Base-by-base conservation (phyloP, 2,797 vertebrate species). In the Crypturellus tataupa region DNA sequence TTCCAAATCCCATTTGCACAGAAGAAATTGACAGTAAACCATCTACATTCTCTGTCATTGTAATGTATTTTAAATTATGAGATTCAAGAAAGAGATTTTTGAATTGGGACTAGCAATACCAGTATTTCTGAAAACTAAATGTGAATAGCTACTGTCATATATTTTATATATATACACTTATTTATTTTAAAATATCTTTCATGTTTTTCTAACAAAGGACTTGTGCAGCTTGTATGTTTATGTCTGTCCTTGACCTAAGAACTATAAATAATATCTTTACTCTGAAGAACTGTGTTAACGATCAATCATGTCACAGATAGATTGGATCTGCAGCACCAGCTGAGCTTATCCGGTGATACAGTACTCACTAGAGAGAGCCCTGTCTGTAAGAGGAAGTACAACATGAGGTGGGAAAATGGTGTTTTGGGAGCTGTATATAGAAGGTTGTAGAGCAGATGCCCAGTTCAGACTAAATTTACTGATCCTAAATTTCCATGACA, bases 391-490 rank as follows among this genome's bases (percentile, higher is more conserved):
- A 53, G 46, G 14, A 35, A 58, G 68, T 19, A n/a, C 51, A 46
- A 58, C 46, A 17, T 7, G 56, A 76, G 77, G 42, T 27, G 40
- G 15, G 63, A 39, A 64, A 70, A n/a, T 51, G 46, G 4, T 70
- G 35, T 27, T 11, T 17, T 85, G 60, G 55, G 64, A 91, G 25
- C 64, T 80, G 13, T 55, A 19, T 75, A 51, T 65, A 20, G 58
- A 70, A 83, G 49, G 16, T 19, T 83, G 31, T 73, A 39, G 18
- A 64, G 17, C 65, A 69, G 68, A 63, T 86, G 40, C 29, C 25
- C 33, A 59, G 37, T 94, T 86, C 46, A 88, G 37, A 55, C 17
- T 53, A 76, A 72, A 72, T 72, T n/a, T 85, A 20, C 81, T 76
- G 33, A 69, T 72, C 51, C 27, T 81, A 63, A 70, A 20, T 78